Conservation (phyloP, 23 tunicate species). For the Ascidia mentula region DNA sequence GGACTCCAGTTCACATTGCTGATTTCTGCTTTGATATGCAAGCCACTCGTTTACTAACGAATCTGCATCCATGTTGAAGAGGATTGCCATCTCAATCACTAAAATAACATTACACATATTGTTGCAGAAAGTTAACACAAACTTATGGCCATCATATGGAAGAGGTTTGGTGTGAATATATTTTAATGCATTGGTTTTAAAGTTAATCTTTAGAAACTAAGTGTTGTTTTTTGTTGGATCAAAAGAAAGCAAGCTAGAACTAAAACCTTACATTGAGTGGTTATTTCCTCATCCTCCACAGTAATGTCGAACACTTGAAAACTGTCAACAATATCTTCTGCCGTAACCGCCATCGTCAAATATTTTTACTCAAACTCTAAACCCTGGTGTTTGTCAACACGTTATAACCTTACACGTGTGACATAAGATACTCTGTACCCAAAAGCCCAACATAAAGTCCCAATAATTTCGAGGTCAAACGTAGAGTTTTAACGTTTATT, state of each 20-base stretch:
- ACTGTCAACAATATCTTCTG: constrained; percentile 56
- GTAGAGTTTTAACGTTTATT: too few relatives aligned
- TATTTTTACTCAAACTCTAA: too few relatives aligned
- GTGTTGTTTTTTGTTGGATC: too few relatives aligned
- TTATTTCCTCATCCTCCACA: constrained; percentile 43
- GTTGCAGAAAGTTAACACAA: background rate
- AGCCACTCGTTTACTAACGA: constrained; percentile 72
- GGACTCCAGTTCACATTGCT: background rate
- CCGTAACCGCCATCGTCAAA: constrained; percentile 42
- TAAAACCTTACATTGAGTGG: constrained; percentile 31
- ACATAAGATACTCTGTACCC: too few relatives aligned
- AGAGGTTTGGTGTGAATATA: background rate
- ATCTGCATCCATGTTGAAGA: constrained; percentile 52
- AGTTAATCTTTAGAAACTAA: background rate
- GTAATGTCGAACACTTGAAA: constrained; percentile 64
- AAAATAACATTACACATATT: background rate
- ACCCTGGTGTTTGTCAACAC: too few relatives aligned
- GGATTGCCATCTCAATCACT: constrained; percentile 53
- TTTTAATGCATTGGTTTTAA: background rate
- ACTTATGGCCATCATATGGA: background rate
- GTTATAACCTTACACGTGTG: too few relatives aligned
- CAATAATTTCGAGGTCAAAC: too few relatives aligned
- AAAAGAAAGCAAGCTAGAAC: too few relatives aligned
- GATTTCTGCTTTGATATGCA: constrained; percentile 67
- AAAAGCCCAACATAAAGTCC: too few relatives aligned